Evolutionary conservation across 2,113 vertebrate genomes (phyloP), one percentile per base, ranked within the genome.

Genomic region (Motacilla alba): DNA sequence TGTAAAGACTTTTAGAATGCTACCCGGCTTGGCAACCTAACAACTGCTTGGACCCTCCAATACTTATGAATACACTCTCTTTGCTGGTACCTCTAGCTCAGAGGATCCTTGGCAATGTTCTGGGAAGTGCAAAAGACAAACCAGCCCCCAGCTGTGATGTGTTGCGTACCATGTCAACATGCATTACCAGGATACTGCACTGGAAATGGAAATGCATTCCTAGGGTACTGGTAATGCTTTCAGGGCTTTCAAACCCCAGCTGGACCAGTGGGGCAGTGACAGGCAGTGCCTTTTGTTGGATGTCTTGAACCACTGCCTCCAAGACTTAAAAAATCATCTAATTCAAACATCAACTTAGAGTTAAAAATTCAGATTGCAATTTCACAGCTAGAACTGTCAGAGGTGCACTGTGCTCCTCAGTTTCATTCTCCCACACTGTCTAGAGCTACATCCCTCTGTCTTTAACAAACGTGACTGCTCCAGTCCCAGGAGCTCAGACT

Each of bases 1-100:
- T 0, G 0, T 8, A 11, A 22, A 30, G 72, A 53, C 37, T 46
- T 83, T 4, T 4, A 47, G 16, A 69, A 44, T 1, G 3, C 37
- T 6, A 27, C 11, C 3, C 9, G 46, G 41, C 7, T 33, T 0
- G 21, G 41, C 26, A 63, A 66, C 8, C 7, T 3, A 26, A 78
- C 13, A 53, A 55, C 43, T 3, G 2, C 22, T 39, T 31, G 41
- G 44, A 78, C 23, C 43, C 13, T 66, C 56, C 56, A 20, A 2
- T 16, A 31, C 12, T 17, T 16, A 49, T 1, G 4, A 31, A 49
- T 11, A 80, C 10, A 17, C 30, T 15, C 44, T 43, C 46, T 15
- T 35, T 47, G 47, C 46, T 17, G 14, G 46, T 5, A 52, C 13
- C 11, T 17, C 41, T 11, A 39, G 31, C 31, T 37, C 59, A 43